Evolutionary conservation across 2,113 vertebrate species (phyloP), one percentile per base, ranked within the genome.

Genomic region (Gallinago paraguaiae): DNA sequence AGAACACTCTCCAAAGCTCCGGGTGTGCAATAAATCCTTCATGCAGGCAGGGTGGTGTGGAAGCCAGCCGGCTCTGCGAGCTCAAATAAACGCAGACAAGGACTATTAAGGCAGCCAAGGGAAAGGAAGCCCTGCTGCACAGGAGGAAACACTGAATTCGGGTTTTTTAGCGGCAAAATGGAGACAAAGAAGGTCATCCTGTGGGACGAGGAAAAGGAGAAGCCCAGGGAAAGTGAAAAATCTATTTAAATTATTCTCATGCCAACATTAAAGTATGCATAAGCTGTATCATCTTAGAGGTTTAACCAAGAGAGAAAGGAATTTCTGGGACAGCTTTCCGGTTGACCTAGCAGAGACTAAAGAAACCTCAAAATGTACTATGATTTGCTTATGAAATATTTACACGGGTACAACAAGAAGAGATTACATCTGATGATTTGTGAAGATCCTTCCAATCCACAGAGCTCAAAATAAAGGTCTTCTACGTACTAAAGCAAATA

Each of bases 341-440:
- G 82, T 19, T 92, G 92, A 95, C 92, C 91, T 83, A 37, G 94
- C 91, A 86, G 76, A 93, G 86, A 97, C 83, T 74, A 43, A 83
- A 70, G 85, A 20, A 92, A 50, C 72, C 76, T 83, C 35, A 13
- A 61, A 67, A 65, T 13, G 46, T 2, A 13, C 64, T 22, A 13
- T 33, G 91, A 88, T 56, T 90, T 86, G 76, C 68, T 94, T 56
- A 93, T 90, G 54, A 63, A 69, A 72, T 68, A 68, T 90, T 92
- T 64, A 61, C 41, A 48, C 0, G 14, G 85, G 59, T 57, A 85
- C 79, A 92, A 45, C 82, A 45, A 64, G 64, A 17, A 22, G 78
- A 88, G 63, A 80, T 54, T 15, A 22, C 3, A 65, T 10, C 67
- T 37, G 78, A 45, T 25, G 54, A 41, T 60, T 17, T 85, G 54